Evolutionary conservation across 2,113 vertebrate genomes (phyloP).

Genomic region (Pelodiscus sinensis): DNA sequence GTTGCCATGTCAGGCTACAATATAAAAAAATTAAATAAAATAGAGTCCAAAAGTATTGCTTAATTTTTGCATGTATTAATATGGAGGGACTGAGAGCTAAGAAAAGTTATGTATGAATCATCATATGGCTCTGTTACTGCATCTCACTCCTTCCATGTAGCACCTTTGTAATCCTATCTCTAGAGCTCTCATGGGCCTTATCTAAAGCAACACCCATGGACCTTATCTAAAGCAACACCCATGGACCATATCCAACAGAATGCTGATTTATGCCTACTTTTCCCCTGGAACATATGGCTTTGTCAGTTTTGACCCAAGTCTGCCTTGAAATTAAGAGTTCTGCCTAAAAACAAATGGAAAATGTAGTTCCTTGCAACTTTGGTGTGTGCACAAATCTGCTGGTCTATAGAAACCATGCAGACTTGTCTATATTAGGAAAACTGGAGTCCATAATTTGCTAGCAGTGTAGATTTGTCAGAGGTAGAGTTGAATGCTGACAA

Average conservation of each 20-base stretch:
- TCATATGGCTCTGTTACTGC: neutral
- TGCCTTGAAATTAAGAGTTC: neutral
- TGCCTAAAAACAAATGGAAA: neutral
- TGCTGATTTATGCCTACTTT: neutral
- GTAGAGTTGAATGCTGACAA: neutral
- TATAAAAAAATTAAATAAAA: neutral
- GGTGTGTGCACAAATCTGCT: neutral
- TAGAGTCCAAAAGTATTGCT: neutral
- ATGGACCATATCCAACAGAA: neutral
- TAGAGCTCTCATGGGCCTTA: neutral
- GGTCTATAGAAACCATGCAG: neutral
- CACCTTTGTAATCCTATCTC: neutral
- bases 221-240: neutral
- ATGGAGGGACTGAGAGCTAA: neutral
- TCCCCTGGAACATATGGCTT: neutral
- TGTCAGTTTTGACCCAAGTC: neutral
- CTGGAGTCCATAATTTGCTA: neutral
- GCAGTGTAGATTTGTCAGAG: neutral
- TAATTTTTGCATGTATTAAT: neutral
- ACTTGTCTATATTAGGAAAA: neutral
- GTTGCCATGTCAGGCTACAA: neutral
- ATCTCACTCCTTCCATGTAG: neutral
- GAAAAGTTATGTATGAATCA: neutral
- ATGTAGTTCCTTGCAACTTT: neutral
- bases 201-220: neutral